Evolutionary conservation across 1,140 invertebrate genomes (phyloP).

Genomic region (Drosophila tropicalis): DNA sequence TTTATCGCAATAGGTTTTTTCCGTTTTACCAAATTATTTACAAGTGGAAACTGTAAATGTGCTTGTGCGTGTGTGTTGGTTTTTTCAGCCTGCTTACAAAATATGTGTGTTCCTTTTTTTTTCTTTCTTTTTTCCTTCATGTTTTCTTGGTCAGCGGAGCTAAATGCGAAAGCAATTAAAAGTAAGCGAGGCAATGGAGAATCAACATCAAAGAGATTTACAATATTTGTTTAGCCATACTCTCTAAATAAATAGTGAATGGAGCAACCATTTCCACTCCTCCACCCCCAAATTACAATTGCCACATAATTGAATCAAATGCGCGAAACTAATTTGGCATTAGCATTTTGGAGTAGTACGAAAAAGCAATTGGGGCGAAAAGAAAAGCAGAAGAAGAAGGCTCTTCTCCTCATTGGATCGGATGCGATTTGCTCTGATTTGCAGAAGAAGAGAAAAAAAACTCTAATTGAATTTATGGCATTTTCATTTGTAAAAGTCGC

Average conservation of each 20-base stretch:
- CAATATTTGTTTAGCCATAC: slow-evolving; percentile 48
- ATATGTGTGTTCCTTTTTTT: slow-evolving; percentile 28
- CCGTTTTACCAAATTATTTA: slow-evolving; percentile 49
- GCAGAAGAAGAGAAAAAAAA: slow-evolving; percentile 45
- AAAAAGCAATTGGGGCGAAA: slow-evolving; percentile 63
- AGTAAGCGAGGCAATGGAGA: slow-evolving; percentile 29
- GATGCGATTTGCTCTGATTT: slow-evolving; percentile 66
- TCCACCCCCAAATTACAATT: slow-evolving; percentile 1
- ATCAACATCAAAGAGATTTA: slow-evolving; percentile 69
- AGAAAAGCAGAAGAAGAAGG: slow-evolving; percentile 24
- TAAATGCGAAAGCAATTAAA: slow-evolving; percentile 62
- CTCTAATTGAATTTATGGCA: slow-evolving; percentile 78
- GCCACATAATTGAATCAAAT: slow-evolving; percentile 68
- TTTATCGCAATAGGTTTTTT: slow-evolving; percentile 8
- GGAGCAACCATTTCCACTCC: slow-evolving; percentile 28
- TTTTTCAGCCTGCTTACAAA: slow-evolving; percentile 43
- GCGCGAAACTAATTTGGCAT: slow-evolving; percentile 74
- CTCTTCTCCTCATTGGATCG: slow-evolving; percentile 16
- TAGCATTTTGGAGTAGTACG: slow-evolving; percentile 34
- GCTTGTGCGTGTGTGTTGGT: not conserved
- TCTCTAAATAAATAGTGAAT: slow-evolving; percentile 55
- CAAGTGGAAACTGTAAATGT: slow-evolving; percentile 34
- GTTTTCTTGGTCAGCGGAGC: slow-evolving; percentile 34
- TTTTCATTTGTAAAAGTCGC: slow-evolving; percentile 69
- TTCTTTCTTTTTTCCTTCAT: slow-evolving; percentile 25